phyloP scores from a whole-genome alignment of 2,797 vertebrate species.

The Poecilia velifera region DNA sequence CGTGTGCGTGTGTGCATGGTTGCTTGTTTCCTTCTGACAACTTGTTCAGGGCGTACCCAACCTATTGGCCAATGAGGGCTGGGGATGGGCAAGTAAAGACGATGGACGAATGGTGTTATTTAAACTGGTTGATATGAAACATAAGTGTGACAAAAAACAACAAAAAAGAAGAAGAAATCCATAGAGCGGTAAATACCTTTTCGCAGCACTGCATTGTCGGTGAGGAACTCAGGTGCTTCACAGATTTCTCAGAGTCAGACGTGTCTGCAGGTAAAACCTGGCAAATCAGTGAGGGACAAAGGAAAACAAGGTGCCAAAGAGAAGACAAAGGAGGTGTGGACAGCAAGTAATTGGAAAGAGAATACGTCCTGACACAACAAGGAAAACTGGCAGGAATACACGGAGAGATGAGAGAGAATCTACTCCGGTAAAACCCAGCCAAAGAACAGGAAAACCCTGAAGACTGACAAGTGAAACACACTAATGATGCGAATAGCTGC shows the following conservation, averaged over 20 bases:
- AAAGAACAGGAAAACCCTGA: constrained; percentile 13
- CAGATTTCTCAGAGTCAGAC: not conserved
- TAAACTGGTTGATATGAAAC: not conserved
- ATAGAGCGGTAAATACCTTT: not conserved
- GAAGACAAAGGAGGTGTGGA: constrained; percentile 11
- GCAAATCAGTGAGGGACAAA: not conserved
- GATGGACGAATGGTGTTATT: not conserved
- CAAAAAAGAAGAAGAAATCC: not conserved
- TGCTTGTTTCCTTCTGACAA: no score
- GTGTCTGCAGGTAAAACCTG: not conserved
- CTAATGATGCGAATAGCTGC: constrained; percentile 48
- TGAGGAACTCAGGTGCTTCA: not conserved
- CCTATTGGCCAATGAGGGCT: no score
- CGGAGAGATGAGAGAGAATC: constrained; percentile 15
- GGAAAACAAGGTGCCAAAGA: not conserved
- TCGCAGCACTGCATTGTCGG: not conserved
- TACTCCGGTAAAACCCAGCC: constrained; percentile 26
- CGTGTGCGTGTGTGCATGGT: not conserved
- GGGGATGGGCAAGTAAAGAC: not conserved
- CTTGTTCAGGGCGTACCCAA: not conserved
- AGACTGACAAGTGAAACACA: constrained; percentile 30
- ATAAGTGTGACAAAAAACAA: not conserved
- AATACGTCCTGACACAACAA: constrained; percentile 17
- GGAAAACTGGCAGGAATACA: constrained; percentile 10
- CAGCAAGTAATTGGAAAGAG: constrained; percentile 7